Evolutionary conservation across 2,113 vertebrate genomes (phyloP).

Genomic region (Anarhynchus alexandrinus): DNA sequence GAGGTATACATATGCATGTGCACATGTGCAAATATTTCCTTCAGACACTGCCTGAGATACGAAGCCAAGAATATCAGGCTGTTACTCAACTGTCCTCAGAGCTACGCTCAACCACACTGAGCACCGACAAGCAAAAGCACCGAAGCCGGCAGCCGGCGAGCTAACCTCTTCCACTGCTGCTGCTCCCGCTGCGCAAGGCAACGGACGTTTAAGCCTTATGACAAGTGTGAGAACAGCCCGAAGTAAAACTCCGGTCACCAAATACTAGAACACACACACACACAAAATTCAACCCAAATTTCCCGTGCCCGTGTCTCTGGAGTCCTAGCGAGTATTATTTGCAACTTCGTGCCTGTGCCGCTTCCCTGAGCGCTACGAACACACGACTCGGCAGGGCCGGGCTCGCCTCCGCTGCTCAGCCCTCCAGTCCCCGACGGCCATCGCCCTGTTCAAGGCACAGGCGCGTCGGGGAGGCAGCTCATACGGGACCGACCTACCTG

Average conservation of each 20-base stretch:
- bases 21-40: neutral
- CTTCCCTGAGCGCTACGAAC: neutral
- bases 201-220: neutral
- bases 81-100: neutral
- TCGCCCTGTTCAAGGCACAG: fast-evolving
- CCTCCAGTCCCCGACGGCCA: neutral
- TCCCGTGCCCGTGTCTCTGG: fast-evolving
- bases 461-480: fast-evolving
- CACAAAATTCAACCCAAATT: neutral
- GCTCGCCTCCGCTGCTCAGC: neutral
- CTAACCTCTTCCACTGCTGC: neutral
- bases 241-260: neutral
- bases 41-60: neutral
- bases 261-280: neutral
- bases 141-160: fast-evolving
- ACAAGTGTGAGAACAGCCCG: neutral
- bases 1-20: neutral
- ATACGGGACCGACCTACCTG: neutral
- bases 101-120: fast-evolving
- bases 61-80: neutral
- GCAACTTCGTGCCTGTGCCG: neutral
- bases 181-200: neutral
- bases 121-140: neutral
- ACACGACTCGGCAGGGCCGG: neutral
- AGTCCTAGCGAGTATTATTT: neutral